A percentile compares a stretch with the other conserved stretches of the same genome.
Evolutionary conservation across 2,113 vertebrate species (phyloP).

Genomic region (Pedionomus torquatus): DNA sequence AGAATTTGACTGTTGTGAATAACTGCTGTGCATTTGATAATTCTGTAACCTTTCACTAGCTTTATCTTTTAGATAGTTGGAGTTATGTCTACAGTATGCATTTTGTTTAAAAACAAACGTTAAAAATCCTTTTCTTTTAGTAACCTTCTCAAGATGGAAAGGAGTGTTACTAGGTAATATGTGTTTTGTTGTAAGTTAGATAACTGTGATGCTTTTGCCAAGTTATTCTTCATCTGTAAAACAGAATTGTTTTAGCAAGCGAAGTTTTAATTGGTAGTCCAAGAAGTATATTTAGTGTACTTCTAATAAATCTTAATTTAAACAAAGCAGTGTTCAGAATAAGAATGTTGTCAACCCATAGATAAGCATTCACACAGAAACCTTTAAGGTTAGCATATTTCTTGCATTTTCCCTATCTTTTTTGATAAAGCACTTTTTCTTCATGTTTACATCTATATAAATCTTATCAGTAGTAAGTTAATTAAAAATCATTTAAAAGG

Average conservation of each 20-base stretch:
- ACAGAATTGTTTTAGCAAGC: not conserved
- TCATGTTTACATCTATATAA: not conserved
- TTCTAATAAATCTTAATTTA: not conserved
- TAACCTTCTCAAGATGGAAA: not conserved
- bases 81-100: not conserved
- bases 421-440: not conserved
- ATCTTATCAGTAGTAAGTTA: constrained; percentile 6
- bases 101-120: not conserved
- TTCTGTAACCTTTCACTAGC: not conserved
- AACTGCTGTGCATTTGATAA: not conserved
- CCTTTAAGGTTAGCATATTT: not conserved
- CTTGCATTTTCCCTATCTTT: not conserved
- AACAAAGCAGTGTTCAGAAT: not conserved
- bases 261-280: not conserved
- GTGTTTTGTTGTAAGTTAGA: not conserved
- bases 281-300: not conserved
- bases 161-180: not conserved
- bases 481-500: constrained; percentile 14
- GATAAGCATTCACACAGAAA: not conserved
- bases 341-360: not conserved
- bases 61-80: not conserved
- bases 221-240: not conserved
- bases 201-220: not conserved
- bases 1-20: no score
- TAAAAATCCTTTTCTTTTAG: not conserved